Evolutionary conservation across 2,797 vertebrate genomes (phyloP).

Genomic region (Champsocephalus esox): DNA sequence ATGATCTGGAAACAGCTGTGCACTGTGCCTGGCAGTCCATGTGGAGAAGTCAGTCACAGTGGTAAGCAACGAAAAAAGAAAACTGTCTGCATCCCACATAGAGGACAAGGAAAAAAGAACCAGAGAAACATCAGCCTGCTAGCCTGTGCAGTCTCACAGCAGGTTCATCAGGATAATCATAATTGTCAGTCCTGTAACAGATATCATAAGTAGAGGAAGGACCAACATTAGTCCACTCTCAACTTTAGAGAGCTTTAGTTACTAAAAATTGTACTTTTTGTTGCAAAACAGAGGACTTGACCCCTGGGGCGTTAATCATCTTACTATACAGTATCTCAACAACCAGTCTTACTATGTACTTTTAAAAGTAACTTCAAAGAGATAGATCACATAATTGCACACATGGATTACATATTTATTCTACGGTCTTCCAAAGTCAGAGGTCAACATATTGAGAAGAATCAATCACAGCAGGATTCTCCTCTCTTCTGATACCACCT

Average conservation of each 20-base stretch:
- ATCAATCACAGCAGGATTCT: neutral
- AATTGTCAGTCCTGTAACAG: slow-evolving; percentile 24
- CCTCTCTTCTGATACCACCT: neutral
- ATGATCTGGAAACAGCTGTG: slow-evolving; percentile 32
- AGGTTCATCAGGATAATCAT: slow-evolving; percentile 25
- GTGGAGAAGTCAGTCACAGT: slow-evolving; percentile 19
- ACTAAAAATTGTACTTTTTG: neutral
- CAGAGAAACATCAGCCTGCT: slow-evolving; percentile 36
- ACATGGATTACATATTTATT: slow-evolving; percentile 7
- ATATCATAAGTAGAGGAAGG: slow-evolving; percentile 10
- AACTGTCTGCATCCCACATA: slow-evolving; percentile 33
- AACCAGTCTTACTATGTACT: neutral
- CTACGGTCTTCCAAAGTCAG: slow-evolving; percentile 12
- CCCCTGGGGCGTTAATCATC: neutral
- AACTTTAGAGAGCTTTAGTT: neutral
- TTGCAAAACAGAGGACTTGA: neutral
- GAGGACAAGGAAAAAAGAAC: slow-evolving; percentile 20
- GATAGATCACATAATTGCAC: neutral
- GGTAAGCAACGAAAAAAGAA: slow-evolving; percentile 47
- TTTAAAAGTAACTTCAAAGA: neutral
- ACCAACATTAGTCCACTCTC: slow-evolving; percentile 6
- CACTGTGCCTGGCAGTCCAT: slow-evolving; percentile 5
- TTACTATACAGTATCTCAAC: neutral
- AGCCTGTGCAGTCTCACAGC: slow-evolving; percentile 16
- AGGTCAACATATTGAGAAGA: neutral